Evolutionary conservation across 2,888 invertebrate species (phyloP).

Genomic region (Oscheius sp.): DNA sequence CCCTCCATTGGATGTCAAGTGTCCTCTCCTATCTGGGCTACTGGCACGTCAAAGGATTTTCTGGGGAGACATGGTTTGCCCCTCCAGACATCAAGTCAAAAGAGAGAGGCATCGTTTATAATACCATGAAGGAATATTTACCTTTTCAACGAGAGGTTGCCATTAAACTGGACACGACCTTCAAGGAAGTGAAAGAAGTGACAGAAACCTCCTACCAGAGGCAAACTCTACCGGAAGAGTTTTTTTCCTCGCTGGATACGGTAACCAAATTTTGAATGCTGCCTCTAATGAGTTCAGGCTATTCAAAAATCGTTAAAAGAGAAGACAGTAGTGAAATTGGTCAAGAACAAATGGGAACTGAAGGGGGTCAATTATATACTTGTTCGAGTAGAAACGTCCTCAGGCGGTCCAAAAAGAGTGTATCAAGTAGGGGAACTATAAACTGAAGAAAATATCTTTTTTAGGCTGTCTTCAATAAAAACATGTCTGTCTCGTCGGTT

Average conservation of each 20-base stretch:
- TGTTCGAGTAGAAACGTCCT: constrained; percentile 6
- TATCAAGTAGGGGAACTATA: not conserved
- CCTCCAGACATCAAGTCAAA: not conserved
- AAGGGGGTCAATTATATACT: not conserved
- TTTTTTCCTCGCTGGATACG: constrained; percentile 4
- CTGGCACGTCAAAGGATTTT: not conserved
- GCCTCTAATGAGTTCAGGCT: not conserved
- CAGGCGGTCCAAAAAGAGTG: not conserved
- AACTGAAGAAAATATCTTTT: not conserved
- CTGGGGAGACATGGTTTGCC: not conserved
- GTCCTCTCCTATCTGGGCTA: constrained; percentile 15
- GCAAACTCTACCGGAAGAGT: constrained; percentile 17
- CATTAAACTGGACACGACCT: constrained; percentile 15
- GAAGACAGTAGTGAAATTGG: constrained; percentile 16
- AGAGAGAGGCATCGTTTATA: not conserved
- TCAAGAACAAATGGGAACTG: not conserved
- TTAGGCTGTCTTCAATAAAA: constrained; percentile 24
- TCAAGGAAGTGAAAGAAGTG: constrained; percentile 12
- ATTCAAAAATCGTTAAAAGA: constrained; percentile 2
- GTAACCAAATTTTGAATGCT: not conserved
- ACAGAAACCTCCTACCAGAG: not conserved
- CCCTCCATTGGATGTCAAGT: constrained; percentile 11
- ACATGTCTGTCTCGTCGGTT: constrained; percentile 13
- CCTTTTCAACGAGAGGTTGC: constrained; percentile 1
- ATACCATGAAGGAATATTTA: not conserved